These are phyloP conservation scores for Scaptodrosophila lebanonensis DNA, from an alignment of 1,140 invertebrate species.

Conservation along the genomic window DNA sequence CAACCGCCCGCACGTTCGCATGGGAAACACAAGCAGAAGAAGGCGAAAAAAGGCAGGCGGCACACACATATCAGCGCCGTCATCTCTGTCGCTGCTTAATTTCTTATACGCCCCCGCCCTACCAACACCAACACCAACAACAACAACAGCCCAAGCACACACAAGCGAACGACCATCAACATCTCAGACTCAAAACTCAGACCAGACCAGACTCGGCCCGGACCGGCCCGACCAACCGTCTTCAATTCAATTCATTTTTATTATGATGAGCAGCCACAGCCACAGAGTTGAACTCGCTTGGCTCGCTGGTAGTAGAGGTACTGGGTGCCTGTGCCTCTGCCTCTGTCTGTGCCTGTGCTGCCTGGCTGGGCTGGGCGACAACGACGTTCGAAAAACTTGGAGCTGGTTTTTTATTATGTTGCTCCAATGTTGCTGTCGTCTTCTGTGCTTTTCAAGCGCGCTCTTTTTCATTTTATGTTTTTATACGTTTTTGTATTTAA, in stretches of 20 bases:
- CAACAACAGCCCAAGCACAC: not conserved
- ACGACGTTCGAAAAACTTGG: constrained; percentile 25
- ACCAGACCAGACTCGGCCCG: constrained; percentile 14
- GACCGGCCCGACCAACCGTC: constrained; percentile 16
- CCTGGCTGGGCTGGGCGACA: too few species aligned
- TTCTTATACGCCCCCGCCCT: constrained; percentile 24
- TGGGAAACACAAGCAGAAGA: constrained; percentile 45
- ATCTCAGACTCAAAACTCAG: not conserved
- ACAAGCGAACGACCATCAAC: not conserved
- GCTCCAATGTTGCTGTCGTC: constrained; percentile 15
- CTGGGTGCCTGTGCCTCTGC: too few species aligned
- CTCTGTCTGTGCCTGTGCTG: too few species aligned
- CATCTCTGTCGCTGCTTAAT: constrained; percentile 41
- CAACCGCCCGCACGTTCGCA: constrained; percentile 41
- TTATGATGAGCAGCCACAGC: constrained; percentile 59
- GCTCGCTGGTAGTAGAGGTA: too few species aligned
- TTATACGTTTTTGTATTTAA: constrained; percentile 69
- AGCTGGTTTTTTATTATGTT: constrained; percentile 53
- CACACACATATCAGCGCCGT: constrained; percentile 49
- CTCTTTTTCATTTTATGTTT: constrained; percentile 48
- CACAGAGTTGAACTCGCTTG: constrained; percentile 26
- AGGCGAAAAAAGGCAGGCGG: too few species aligned
- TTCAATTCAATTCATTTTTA: constrained; percentile 72
- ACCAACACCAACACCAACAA: too few species aligned
- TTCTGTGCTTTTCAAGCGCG: constrained; percentile 3